These are phyloP conservation scores for Caenorhabditis inopinata DNA, from an alignment of 1,140 invertebrate species.

Conservation along the genomic window DNA sequence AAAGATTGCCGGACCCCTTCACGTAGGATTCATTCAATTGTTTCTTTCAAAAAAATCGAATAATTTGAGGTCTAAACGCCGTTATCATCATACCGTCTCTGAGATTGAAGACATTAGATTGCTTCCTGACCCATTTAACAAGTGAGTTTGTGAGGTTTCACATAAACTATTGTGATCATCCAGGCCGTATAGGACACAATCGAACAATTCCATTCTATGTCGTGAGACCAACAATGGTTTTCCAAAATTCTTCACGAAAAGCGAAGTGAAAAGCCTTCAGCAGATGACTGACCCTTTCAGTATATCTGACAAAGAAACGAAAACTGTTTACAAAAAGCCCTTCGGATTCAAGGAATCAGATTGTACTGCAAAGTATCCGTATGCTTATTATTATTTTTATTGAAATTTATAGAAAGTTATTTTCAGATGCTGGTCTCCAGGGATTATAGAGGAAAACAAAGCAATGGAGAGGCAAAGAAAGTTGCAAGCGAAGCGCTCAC, in stretches of 20 bases:
- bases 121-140: not conserved
- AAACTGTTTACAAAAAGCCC: not conserved
- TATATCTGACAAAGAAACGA: not conserved
- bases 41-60: not conserved
- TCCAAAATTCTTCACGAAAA: not conserved
- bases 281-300: not conserved
- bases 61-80: not conserved
- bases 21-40: not conserved
- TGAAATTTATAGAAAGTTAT: not conserved
- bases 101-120: not conserved
- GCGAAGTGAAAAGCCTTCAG: not conserved
- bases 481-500: too few relatives aligned
- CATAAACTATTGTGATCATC: too few relatives aligned
- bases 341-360: not conserved
- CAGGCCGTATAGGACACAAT: not conserved
- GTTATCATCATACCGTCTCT: not conserved
- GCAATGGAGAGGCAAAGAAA: not conserved
- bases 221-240: not conserved
- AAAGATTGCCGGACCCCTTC: not conserved
- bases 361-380: conserved; percentile 2
- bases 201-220: not conserved
- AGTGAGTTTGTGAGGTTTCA: not conserved
- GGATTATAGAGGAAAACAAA: not conserved
- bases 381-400: too few relatives aligned
- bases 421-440: not conserved